Base-by-base conservation (phyloP, 2,888 invertebrate genomes). In the Drosophila affinis region DNA sequence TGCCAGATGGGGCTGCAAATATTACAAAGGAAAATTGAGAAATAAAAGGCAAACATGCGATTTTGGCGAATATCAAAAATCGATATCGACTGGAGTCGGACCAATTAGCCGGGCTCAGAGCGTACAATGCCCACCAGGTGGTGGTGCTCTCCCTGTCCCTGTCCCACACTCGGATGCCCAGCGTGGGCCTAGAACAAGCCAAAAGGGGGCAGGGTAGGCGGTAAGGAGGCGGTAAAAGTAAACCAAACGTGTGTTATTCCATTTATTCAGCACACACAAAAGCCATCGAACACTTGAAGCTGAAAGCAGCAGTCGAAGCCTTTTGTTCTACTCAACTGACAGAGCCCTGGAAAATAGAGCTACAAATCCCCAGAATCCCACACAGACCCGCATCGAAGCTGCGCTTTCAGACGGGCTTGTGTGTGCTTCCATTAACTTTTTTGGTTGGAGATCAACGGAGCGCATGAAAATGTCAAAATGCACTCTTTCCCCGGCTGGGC, bases 401-500 rank as follows among this genome's bases (percentile, higher is more conserved):
- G 67, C 63, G 74, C 54, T 62, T 51, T 63, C 72, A 61, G 61
- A 45, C 56, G 34, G 21, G 39, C 14, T 64, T 68, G 68, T 65
- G 63, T 74, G 75, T 57, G 70, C 72, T 82, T 87, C 79, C 85
- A 87, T 87, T 84, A 78, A 79, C 79, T 78, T 84, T 84, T 70
- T 70, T 57, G 54, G 56, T 55, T 55, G 54, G 54, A 54, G 69
- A 55, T 65, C 86, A 87, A 59, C 83, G 81, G 78, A 79, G 81
- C 86, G 79, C 53, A 79, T 78, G 83, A 81, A 85, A 81, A 87
- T 76, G 82, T 86, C 88, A 82, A 85, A 85, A 86, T 86, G 85
- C 88, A 87, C 81, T 87, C 39, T 80, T 62, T 61, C 44, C 76
- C 29, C 18, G 29, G 14, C 27, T 60, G 45, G 14, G 12, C 17